These are phyloP conservation scores for Drosophila punjabiensis DNA, from an alignment of 1,140 invertebrate species.

Conservation along the genomic window DNA sequence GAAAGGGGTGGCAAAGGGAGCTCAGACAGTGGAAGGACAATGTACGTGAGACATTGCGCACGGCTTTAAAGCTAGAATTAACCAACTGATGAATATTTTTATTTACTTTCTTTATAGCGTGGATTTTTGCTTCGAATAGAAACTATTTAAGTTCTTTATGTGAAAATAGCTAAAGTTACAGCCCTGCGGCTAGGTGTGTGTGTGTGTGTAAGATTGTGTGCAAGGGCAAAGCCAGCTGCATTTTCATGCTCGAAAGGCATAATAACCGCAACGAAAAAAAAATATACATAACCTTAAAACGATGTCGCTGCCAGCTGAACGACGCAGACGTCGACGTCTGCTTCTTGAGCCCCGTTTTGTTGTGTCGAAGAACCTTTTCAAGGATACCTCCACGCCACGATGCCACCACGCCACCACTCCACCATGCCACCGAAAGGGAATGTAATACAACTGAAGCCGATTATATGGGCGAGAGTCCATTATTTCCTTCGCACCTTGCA, in stretches of 20 bases:
- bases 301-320: conserved; percentile 37
- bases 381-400: conserved; percentile 46
- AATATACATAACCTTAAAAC: conserved; percentile 27
- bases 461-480: conserved; percentile 9
- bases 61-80: not conserved
- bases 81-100: not conserved
- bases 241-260: conserved; percentile 65
- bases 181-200: not conserved
- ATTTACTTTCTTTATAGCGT: not conserved
- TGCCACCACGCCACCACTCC: conserved; percentile 18
- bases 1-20: not conserved
- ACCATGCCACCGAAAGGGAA: conserved; percentile 48
- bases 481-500: conserved; percentile 31
- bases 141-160: not conserved
- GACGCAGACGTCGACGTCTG: conserved; percentile 9
- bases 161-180: conserved; percentile 20
- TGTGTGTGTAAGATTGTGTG: conserved; percentile 10
- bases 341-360: conserved; percentile 35
- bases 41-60: not conserved
- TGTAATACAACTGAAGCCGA: conserved; percentile 44
- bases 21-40: not conserved
- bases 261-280: conserved; percentile 55
- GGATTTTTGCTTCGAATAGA: not conserved
- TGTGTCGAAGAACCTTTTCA: conserved; percentile 80
- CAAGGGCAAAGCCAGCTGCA: conserved; percentile 66